phyloP scores from a whole-genome alignment of 2,888 invertebrate species.

The Heliconius erato region DNA sequence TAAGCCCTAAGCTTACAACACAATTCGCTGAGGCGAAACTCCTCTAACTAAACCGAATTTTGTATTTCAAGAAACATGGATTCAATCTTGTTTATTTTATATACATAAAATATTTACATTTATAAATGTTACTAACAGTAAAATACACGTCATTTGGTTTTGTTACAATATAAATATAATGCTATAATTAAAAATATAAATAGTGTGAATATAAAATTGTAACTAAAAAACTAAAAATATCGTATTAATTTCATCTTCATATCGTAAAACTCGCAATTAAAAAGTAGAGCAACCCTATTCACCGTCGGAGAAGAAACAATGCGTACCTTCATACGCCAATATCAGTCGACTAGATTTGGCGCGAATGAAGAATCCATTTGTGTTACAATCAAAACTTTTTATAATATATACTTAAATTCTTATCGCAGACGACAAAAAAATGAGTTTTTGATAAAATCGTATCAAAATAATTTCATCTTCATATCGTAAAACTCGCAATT shows the following conservation, averaged over 20 bases:
- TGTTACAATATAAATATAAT: too few relatives aligned
- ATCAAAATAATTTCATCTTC: conserved; percentile 12
- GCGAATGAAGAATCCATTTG: conserved; percentile 37
- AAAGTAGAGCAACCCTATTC: conserved; percentile 38
- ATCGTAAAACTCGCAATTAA: background rate
- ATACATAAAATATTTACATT: background rate
- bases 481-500: background rate
- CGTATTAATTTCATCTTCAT: background rate
- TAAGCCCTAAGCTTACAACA: background rate
- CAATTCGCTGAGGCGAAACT: background rate
- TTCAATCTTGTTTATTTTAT: background rate
- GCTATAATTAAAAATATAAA: too few relatives aligned
- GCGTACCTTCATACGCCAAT: conserved; percentile 41
- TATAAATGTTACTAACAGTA: too few relatives aligned
- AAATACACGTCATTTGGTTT: too few relatives aligned
- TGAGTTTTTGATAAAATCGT: conserved; percentile 21
- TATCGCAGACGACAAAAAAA: conserved; percentile 28
- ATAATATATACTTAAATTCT: conserved; percentile 27
- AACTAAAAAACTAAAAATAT: background rate
- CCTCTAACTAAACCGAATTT: background rate
- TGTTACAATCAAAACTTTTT: conserved; percentile 29
- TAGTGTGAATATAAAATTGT: background rate
- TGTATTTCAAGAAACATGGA: background rate
- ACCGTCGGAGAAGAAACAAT: conserved; percentile 36
- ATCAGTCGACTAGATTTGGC: conserved; percentile 44